Conservation (phyloP, 2,888 invertebrate genomes). For the Pecten maximus region DNA sequence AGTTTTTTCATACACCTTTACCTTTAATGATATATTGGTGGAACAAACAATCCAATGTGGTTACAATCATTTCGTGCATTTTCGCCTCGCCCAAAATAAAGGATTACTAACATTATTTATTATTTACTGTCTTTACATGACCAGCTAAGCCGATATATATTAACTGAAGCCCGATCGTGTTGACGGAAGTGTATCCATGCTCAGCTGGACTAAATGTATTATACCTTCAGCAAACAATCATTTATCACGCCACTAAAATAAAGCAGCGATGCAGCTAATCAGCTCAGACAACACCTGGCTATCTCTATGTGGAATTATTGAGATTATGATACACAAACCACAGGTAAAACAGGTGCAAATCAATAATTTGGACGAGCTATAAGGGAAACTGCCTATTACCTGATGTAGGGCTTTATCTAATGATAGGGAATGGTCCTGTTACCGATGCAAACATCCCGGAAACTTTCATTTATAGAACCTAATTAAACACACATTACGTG, state of each 20-base stretch:
- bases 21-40: too few relatives aligned
- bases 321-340: neutral
- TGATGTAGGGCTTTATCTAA: neutral
- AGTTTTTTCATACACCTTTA: too few relatives aligned
- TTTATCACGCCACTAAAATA: neutral
- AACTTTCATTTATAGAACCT: neutral
- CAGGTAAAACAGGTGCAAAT: conserved; percentile 5
- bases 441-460: neutral
- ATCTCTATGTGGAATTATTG: neutral
- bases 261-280: neutral
- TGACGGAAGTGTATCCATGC: neutral
- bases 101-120: neutral
- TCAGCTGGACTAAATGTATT: neutral
- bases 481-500: neutral
- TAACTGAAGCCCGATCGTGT: neutral
- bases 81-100: neutral
- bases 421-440: neutral
- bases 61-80: neutral
- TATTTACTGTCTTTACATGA: neutral
- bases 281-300: neutral
- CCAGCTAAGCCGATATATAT: neutral
- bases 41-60: neutral
- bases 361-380: neutral
- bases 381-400: neutral
- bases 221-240: neutral